These are phyloP conservation scores for Hirudo medicinalis DNA, from an alignment of 1,140 invertebrate species.

Conservation along the genomic window DNA sequence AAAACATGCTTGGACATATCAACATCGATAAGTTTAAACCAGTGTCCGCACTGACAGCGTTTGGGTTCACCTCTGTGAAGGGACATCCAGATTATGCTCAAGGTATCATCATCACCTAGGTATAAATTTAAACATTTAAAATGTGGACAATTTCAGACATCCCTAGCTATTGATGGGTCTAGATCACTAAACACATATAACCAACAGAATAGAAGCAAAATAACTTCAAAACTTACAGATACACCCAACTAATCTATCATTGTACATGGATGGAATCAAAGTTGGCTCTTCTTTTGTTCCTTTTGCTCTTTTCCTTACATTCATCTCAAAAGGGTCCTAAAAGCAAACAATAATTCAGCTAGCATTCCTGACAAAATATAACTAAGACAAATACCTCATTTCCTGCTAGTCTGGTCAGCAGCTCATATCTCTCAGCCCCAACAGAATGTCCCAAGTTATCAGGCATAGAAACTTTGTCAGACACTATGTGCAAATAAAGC, in stretches of 20 bases:
- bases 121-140: too few relatives aligned
- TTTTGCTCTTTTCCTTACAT: constrained; percentile 59
- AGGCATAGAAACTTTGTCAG: constrained; percentile 36
- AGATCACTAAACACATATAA: too few relatives aligned
- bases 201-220: neutral
- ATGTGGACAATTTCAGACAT: too few relatives aligned
- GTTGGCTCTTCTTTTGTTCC: constrained; percentile 76
- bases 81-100: constrained; percentile 82
- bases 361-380: neutral
- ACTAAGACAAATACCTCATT: constrained; percentile 54
- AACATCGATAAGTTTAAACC: constrained; percentile 65
- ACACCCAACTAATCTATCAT: constrained; percentile 80
- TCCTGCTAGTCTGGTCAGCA: constrained; percentile 66
- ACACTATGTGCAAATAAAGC: constrained; percentile 20
- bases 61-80: constrained; percentile 70
- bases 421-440: constrained; percentile 75
- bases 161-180: too few relatives aligned
- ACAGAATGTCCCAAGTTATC: constrained; percentile 83
- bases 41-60: constrained; percentile 86
- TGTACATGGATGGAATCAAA: constrained; percentile 71
- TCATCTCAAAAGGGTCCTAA: constrained; percentile 74
- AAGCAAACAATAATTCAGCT: constrained; percentile 26
- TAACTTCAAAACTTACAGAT: constrained; percentile 52
- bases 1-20: constrained; percentile 14
- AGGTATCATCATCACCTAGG: constrained; percentile 68